phyloP scores from a whole-genome alignment of 2,888 invertebrate genomes.

The Drosophila mulleri region DNA sequence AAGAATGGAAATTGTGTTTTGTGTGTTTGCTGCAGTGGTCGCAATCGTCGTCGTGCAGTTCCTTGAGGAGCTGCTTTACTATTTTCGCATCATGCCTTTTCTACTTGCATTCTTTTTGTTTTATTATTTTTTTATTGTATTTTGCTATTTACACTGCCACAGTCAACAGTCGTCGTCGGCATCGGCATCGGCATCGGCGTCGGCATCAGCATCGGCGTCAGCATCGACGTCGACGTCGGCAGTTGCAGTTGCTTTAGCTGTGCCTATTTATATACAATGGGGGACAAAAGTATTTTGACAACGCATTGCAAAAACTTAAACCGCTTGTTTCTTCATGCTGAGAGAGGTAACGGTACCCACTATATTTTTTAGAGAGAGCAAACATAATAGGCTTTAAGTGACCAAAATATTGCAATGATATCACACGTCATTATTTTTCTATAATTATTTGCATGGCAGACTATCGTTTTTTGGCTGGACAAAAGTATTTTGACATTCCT shows the following conservation, averaged over 20 bases:
- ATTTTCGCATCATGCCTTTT: slow-evolving; percentile 35
- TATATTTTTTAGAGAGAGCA: too few relatives aligned
- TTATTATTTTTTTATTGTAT: slow-evolving; percentile 64
- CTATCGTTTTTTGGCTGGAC: too few relatives aligned
- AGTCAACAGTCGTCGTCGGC: slow-evolving; percentile 76
- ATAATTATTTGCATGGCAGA: too few relatives aligned
- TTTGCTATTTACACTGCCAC: slow-evolving; percentile 75
- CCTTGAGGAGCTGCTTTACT: slow-evolving; percentile 65
- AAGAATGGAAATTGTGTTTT: slow-evolving; percentile 81
- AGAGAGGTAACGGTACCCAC: too few relatives aligned
- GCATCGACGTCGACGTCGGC: slow-evolving; percentile 59
- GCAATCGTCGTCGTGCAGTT: slow-evolving; percentile 53
- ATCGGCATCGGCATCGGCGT: slow-evolving; percentile 46
- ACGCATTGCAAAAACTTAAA: too few relatives aligned
- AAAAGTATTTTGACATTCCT: too few relatives aligned
- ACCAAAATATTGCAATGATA: too few relatives aligned
- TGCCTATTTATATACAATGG: slow-evolving; percentile 77
- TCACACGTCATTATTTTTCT: too few relatives aligned
- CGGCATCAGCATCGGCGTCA: slow-evolving; percentile 65
- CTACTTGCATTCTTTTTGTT: slow-evolving; percentile 50
- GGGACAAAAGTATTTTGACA: too few relatives aligned
- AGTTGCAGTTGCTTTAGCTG: slow-evolving; percentile 67
- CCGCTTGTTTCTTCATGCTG: too few relatives aligned
- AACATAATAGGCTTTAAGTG: too few relatives aligned
- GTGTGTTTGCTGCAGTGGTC: slow-evolving; percentile 77